These are phyloP conservation scores for Cephalopachus bancanus DNA, from an alignment of 2,797 vertebrate species.

Conservation along the genomic window DNA sequence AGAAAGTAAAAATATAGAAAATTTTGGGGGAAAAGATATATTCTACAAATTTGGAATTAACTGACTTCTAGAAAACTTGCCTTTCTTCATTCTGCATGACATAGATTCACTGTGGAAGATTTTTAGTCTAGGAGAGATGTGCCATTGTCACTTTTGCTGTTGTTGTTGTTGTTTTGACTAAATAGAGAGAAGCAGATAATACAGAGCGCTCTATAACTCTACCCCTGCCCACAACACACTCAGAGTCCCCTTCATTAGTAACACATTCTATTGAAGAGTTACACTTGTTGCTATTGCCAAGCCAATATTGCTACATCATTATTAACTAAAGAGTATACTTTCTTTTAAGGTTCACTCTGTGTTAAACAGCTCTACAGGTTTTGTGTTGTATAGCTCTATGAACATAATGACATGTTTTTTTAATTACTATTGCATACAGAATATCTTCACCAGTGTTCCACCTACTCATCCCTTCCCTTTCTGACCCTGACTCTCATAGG, in stretches of 20 bases:
- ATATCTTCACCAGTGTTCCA: not conserved
- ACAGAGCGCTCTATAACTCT: not conserved
- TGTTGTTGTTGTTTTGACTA: not conserved
- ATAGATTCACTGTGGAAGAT: not conserved
- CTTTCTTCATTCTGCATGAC: not conserved
- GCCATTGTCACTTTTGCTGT: not conserved
- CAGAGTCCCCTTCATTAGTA: not conserved
- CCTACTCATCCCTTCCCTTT: not conserved
- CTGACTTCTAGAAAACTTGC: not conserved
- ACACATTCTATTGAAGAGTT: not conserved
- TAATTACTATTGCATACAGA: not conserved
- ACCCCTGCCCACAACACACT: not conserved
- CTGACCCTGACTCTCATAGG: no score
- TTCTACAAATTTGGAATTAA: not conserved
- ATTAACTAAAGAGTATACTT: not conserved
- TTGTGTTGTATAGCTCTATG: not conserved
- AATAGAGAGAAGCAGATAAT: not conserved
- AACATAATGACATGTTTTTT: not conserved
- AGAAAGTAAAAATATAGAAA: not conserved
- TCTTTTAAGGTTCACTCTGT: not conserved
- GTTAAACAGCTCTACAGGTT: not conserved
- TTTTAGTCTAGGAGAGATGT: not conserved
- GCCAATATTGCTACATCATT: not conserved
- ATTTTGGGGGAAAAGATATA: not conserved
- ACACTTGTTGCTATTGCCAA: not conserved